These are phyloP conservation scores for Rhinoraja longicauda DNA, from an alignment of 2,797 vertebrate species.

Conservation along the genomic window DNA sequence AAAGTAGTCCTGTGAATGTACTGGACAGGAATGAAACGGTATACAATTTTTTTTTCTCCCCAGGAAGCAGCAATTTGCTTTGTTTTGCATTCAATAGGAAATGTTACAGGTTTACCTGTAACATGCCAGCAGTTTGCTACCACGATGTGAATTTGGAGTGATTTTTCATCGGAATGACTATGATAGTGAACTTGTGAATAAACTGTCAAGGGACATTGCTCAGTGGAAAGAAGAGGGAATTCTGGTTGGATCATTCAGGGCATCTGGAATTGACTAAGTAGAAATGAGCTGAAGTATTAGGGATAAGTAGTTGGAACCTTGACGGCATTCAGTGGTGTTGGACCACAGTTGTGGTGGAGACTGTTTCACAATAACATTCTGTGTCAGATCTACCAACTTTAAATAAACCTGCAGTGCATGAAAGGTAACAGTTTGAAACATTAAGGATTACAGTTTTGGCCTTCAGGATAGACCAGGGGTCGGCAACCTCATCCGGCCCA, in stretches of 20 bases:
- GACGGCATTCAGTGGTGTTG: neutral
- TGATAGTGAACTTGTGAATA: neutral
- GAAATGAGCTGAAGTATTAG: neutral
- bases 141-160: neutral
- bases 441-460: neutral
- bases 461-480: no score
- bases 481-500: no score
- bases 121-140: neutral
- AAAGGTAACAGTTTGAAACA: neutral
- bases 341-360: neutral
- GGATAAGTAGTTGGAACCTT: neutral
- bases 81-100: neutral
- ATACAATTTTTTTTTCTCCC: no score
- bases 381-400: neutral
- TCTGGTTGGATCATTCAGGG: neutral
- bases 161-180: neutral
- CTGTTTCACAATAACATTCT: neutral
- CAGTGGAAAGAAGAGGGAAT: neutral
- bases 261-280: neutral
- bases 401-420: neutral
- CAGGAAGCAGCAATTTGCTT: neutral
- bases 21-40: no score
- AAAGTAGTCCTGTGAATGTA: no score
- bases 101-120: neutral
- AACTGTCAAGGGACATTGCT: neutral